Base-by-base conservation (phyloP, 2,888 invertebrate species). In the Lypha dubia region DNA sequence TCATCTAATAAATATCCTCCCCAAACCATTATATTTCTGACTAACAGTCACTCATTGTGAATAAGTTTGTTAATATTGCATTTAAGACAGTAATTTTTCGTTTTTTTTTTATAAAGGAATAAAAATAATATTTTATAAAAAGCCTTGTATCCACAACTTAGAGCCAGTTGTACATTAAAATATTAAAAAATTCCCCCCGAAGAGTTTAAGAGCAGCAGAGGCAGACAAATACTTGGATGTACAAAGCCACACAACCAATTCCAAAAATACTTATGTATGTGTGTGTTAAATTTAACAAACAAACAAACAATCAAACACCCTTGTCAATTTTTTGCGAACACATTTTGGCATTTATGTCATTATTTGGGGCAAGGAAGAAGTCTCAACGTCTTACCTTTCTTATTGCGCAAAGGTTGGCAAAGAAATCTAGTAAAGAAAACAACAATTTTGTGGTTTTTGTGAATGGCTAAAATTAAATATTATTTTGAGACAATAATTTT, bases 321-420 rank as follows among this genome's bases (percentile, higher is more conserved):
- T 86, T 83, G 79, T 86, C 86, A 86, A 84, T 73, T 79, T n/a
- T 9, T 51, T 17, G 51, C 44, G 17, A 53, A 38, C 79, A 76
- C 79, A 79, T 87, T 90, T 89, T 90, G 90, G 90, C 90, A 90
- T 88, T 89, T 89, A 89, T 90, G 89, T 90, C 89, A 90, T 90
- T 88, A 90, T 63, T 56, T 15, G 46, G 35, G 1, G 3, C 28
- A 70, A 81, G 7, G 13, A 46, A 28, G 60, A 71, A 58, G 65
- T 70, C 87, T 86, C 86, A 60, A 76, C 89, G 88, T 88, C 87
- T 88, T 88, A 87, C 88, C 86, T 88, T 90, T 86, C 87, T 87
- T n/a, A n/a, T n/a, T n/a, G n/a, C 88, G 86, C 0, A 49, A 41
- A 76, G 20, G 20, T 65, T n/a, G n/a, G 32, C 22, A 60, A 65